Evolutionary conservation across 1,140 invertebrate species (phyloP).

Genomic region (Drosophila sucinea): DNA sequence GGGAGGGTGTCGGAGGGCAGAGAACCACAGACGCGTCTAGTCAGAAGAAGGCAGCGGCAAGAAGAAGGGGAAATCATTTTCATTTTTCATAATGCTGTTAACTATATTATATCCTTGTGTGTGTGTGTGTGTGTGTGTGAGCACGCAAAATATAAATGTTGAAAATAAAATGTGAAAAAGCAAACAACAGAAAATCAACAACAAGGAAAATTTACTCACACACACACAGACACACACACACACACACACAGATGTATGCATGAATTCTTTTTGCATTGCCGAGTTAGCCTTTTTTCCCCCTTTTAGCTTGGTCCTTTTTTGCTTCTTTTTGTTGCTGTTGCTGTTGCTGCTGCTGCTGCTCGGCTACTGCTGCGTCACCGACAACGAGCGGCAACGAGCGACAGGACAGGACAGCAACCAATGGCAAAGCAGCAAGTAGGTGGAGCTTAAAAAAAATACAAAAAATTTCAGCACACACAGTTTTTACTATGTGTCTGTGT

Average conservation of each 20-base stretch:
- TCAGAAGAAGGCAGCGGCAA: conserved; percentile 25
- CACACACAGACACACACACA: conserved; percentile 27
- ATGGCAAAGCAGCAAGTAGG: conserved; percentile 79
- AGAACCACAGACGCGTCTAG: conserved; percentile 70
- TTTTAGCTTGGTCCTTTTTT: conserved; percentile 64
- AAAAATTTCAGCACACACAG: conserved; percentile 63
- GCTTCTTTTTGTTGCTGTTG: conserved; percentile 27
- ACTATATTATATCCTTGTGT: conserved; percentile 43
- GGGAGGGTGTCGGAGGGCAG: conserved; percentile 4
- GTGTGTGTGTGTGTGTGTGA: conserved; percentile 23
- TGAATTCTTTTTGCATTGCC: conserved; percentile 57
- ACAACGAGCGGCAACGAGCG: conserved; percentile 33
- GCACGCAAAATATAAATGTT: conserved; percentile 80
- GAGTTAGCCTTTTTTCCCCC: conserved; percentile 78
- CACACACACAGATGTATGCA: conserved; percentile 17
- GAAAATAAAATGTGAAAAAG: conserved; percentile 82
- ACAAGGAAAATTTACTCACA: conserved; percentile 47
- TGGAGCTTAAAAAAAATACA: conserved; percentile 82
- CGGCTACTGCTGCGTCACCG: conserved; percentile 41
- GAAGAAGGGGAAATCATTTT: conserved; percentile 44
- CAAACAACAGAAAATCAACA: conserved; percentile 79
- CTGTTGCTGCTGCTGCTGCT: conserved; percentile 45
- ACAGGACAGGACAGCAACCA: conserved; percentile 55
- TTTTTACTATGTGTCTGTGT: conserved; percentile 14
- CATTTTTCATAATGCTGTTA: conserved; percentile 76